A percentile compares a stretch with the other conserved stretches of the same genome.
phyloP scores from a whole-genome alignment of 64 coral and sea anemone genomes.

The Pocillopora damicornis region DNA sequence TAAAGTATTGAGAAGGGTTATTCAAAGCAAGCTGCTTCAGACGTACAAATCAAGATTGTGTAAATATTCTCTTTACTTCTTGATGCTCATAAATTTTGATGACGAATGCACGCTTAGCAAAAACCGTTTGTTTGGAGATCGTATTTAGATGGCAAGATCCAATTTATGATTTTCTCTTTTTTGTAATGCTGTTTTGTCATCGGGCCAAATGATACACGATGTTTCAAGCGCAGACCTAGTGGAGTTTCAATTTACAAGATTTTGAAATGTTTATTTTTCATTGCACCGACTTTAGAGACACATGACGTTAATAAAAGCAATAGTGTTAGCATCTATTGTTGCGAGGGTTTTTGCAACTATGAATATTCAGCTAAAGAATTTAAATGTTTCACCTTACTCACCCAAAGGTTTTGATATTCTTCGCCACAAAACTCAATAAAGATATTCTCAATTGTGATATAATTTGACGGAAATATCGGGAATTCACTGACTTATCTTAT shows the following conservation, averaged over 20 bases:
- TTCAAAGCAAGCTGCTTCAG: not conserved
- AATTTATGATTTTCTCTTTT: not conserved
- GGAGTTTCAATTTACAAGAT: not conserved
- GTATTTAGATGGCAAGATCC: not conserved
- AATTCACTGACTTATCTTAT: not conserved
- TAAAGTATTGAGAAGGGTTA: not conserved
- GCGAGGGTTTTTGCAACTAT: not conserved
- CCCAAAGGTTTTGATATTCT: not conserved
- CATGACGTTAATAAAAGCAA: not conserved
- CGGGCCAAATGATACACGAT: not conserved
- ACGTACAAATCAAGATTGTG: not conserved
- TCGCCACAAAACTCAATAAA: not conserved
- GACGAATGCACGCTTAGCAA: not conserved
- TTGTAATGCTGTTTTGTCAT: not conserved
- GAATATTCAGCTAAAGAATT: not conserved
- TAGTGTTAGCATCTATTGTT: not conserved
- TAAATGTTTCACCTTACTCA: not conserved
- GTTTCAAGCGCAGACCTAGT: not conserved
- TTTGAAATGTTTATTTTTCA: conserved; percentile 17
- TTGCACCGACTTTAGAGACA: not conserved
- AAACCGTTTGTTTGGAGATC: conserved; percentile 1
- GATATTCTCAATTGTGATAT: not conserved
- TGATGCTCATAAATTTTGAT: not conserved
- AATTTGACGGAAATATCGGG: conserved; percentile 23
- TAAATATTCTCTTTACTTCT: not conserved